Evolutionary conservation across 1,140 invertebrate species (phyloP).

Genomic region (Musca vetustissima): DNA sequence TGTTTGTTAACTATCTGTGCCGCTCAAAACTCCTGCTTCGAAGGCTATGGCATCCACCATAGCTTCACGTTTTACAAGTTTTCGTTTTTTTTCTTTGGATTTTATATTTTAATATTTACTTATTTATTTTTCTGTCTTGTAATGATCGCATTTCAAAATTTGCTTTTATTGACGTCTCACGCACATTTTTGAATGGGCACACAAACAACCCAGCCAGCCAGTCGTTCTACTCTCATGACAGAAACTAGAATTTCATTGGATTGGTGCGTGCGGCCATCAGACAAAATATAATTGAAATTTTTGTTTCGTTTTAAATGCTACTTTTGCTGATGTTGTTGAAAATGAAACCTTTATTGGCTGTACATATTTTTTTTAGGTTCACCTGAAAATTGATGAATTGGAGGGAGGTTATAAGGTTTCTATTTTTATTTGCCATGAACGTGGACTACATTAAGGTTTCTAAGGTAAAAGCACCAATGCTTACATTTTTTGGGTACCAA

Average conservation of each 20-base stretch:
- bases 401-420: too few species aligned
- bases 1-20: too few species aligned
- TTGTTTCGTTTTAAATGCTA: background rate
- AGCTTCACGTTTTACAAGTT: too few species aligned
- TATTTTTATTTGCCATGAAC: too few species aligned
- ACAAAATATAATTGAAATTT: conserved; percentile 12
- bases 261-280: conserved; percentile 3
- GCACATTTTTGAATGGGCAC: conserved; percentile 2
- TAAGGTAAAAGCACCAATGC: too few species aligned
- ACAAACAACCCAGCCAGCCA: too few species aligned
- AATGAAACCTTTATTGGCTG: conserved; percentile 17
- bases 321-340: background rate
- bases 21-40: too few species aligned
- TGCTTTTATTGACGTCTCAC: conserved; percentile 21
- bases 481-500: too few species aligned
- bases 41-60: too few species aligned
- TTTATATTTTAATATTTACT: background rate
- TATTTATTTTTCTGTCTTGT: conserved; percentile 17
- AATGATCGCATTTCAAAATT: conserved; percentile 22
- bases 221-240: background rate
- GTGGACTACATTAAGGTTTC: too few species aligned
- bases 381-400: too few species aligned
- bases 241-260: background rate
- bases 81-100: too few species aligned
- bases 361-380: background rate